Conservation (phyloP, 2,888 invertebrate species). For the Zhengitettix transpicula region DNA sequence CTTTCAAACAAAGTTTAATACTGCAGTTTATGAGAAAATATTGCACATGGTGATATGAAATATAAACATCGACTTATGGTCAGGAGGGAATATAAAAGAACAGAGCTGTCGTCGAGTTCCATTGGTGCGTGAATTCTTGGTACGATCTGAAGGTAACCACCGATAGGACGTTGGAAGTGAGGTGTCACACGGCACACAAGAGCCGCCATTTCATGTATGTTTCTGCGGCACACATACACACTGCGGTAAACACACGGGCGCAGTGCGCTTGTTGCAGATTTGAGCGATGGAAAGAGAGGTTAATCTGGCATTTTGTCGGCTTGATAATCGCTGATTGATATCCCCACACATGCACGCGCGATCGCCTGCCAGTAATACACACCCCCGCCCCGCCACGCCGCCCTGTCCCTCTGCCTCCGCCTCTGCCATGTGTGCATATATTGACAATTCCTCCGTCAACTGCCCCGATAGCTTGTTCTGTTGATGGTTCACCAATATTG, state of each 20-base stretch:
- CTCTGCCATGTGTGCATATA: conserved; percentile 2
- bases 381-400: not conserved
- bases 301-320: conserved; percentile 12
- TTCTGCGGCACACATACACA: not conserved
- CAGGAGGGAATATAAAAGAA: too few relatives aligned
- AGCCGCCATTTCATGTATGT: too few relatives aligned
- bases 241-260: not conserved
- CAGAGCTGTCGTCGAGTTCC: too few relatives aligned
- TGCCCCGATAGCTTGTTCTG: conserved; percentile 5
- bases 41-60: too few relatives aligned
- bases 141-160: too few relatives aligned
- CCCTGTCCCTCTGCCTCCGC: not conserved
- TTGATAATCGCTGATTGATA: conserved; percentile 12
- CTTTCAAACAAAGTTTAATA: too few relatives aligned
- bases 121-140: too few relatives aligned
- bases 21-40: too few relatives aligned
- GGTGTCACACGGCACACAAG: too few relatives aligned
- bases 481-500: conserved; percentile 10
- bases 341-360: conserved; percentile 8
- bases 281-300: conserved; percentile 6
- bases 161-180: too few relatives aligned
- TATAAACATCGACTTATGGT: too few relatives aligned
- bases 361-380: conserved; percentile 1
- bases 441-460: conserved; percentile 6
- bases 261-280: conserved; percentile 2